Evolutionary conservation across 2,113 vertebrate genomes (phyloP).

Genomic region (Pedionomus torquatus): DNA sequence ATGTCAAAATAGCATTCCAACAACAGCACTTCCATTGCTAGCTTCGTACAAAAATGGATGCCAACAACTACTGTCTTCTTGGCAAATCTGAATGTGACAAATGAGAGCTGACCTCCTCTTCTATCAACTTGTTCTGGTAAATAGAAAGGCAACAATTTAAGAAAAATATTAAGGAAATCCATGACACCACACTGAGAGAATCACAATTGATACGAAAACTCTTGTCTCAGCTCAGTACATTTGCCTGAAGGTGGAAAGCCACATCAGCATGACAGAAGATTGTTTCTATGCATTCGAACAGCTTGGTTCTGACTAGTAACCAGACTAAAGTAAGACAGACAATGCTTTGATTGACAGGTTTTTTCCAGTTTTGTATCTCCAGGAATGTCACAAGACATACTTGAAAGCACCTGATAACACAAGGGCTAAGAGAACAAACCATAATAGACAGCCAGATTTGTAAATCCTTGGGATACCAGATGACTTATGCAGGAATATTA

Average conservation of each 20-base stretch:
- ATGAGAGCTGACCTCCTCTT: not conserved
- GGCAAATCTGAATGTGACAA: not conserved
- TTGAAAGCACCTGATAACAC: not conserved
- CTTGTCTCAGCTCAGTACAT: not conserved
- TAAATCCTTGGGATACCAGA: constrained; percentile 32
- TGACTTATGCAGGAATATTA: constrained; percentile 3
- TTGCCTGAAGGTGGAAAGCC: not conserved
- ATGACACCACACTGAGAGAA: not conserved
- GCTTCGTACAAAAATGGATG: not conserved
- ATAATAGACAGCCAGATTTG: not conserved
- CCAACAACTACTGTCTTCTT: not conserved
- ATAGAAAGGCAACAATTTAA: not conserved
- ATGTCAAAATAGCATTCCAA: not conserved
- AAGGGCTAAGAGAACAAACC: not conserved
- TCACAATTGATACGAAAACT: not conserved
- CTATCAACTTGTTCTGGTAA: not conserved
- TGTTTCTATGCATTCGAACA: not conserved
- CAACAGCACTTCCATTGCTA: not conserved
- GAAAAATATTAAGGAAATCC: not conserved
- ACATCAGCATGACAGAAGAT: not conserved
- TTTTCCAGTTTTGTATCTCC: not conserved
- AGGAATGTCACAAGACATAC: not conserved
- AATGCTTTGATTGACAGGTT: not conserved
- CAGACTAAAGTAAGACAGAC: not conserved
- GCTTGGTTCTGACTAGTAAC: not conserved